These are phyloP conservation scores for Melanotaenia boesemani DNA, from an alignment of 2,797 vertebrate species.

Conservation along the genomic window DNA sequence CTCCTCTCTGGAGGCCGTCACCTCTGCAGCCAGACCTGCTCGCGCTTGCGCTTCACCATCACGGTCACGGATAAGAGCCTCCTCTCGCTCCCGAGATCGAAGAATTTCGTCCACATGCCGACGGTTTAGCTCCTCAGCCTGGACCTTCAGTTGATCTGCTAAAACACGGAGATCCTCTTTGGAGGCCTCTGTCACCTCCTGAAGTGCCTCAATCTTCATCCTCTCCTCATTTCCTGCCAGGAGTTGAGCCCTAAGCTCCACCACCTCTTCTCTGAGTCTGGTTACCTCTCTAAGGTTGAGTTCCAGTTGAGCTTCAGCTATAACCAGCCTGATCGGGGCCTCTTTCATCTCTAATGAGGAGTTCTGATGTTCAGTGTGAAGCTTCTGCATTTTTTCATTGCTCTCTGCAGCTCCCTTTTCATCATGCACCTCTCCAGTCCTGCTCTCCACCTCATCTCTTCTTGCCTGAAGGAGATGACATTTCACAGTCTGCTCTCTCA, in stretches of 20 bases:
- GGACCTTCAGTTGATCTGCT: slow-evolving; percentile 84
- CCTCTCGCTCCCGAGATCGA: slow-evolving; percentile 83
- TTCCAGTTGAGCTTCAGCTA: slow-evolving; percentile 87
- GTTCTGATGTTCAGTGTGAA: slow-evolving; percentile 38
- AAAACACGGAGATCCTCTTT: slow-evolving; percentile 84
- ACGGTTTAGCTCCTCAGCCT: slow-evolving; percentile 89
- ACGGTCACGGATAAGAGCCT: slow-evolving; percentile 75
- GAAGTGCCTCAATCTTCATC: slow-evolving; percentile 84
- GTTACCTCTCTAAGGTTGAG: slow-evolving; percentile 81
- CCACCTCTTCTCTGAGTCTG: slow-evolving; percentile 83
- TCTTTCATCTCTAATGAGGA: slow-evolving; percentile 70
- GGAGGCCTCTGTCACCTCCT: slow-evolving; percentile 79
- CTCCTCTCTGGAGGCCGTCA: slow-evolving; percentile 81
- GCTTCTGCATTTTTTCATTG: slow-evolving; percentile 69
- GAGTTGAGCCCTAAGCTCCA: slow-evolving; percentile 86
- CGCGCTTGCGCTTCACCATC: slow-evolving; percentile 74
- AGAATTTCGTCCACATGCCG: slow-evolving; percentile 88
- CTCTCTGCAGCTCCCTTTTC: slow-evolving; percentile 82
- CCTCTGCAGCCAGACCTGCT: slow-evolving; percentile 74
- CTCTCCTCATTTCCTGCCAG: slow-evolving; percentile 78
- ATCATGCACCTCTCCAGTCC: slow-evolving; percentile 62
- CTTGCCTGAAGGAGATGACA: slow-evolving; percentile 77
- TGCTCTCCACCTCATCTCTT: slow-evolving; percentile 72
- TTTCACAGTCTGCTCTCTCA: slow-evolving; percentile 72
- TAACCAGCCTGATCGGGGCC: slow-evolving; percentile 72